A percentile compares a stretch with the other conserved stretches of the same genome.
Evolutionary conservation across 2,797 vertebrate genomes (phyloP).

Genomic region (Schizopygopsis malacanthus): DNA sequence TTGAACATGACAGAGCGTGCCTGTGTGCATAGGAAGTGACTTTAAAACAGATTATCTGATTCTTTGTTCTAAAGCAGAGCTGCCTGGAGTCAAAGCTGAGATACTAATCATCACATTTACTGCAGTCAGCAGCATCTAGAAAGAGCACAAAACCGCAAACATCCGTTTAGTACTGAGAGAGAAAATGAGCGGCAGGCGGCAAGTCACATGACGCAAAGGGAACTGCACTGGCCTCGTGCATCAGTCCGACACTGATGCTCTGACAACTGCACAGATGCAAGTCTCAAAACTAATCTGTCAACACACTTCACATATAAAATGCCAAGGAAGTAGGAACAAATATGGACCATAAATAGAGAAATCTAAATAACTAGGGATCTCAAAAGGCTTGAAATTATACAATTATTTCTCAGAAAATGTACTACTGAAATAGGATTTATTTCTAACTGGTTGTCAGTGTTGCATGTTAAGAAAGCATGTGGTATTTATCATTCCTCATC

Average conservation of each 20-base stretch:
- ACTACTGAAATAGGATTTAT: not conserved
- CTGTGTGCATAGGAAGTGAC: not conserved
- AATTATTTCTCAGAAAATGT: not conserved
- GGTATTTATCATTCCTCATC: not conserved
- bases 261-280: not conserved
- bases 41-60: slow-evolving; percentile 20
- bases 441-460: not conserved
- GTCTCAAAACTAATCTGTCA: not conserved
- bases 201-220: slow-evolving; percentile 34
- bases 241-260: not conserved
- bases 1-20: not conserved
- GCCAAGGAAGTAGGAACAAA: not conserved
- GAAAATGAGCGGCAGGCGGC: slow-evolving; percentile 14
- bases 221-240: slow-evolving; percentile 3
- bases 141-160: slow-evolving; percentile 51
- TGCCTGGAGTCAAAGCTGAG: not conserved
- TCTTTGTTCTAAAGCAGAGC: not conserved
- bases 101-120: slow-evolving; percentile 35
- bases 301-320: not conserved
- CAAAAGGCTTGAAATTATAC: not conserved
- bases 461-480: not conserved
- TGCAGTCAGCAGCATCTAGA: slow-evolving; percentile 34
- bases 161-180: slow-evolving; percentile 43
- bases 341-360: not conserved
- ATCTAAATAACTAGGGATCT: not conserved